Evolutionary conservation across 2,888 invertebrate genomes (phyloP).

Genomic region (Acanthococcus lagerstroemiae): DNA sequence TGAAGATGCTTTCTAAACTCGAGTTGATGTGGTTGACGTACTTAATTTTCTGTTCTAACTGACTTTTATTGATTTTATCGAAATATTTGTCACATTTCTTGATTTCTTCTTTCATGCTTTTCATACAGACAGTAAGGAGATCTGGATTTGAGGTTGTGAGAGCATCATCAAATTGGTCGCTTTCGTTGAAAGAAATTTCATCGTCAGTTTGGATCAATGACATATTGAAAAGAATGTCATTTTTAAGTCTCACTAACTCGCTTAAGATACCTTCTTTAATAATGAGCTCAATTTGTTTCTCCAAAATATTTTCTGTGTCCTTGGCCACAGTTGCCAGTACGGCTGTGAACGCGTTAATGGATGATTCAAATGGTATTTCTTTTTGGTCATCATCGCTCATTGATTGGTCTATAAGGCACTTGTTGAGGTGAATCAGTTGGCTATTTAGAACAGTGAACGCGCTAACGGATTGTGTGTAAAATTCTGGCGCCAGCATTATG

Average conservation of each 20-base stretch:
- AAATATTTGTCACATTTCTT: conserved; percentile 16
- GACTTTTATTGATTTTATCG: conserved; percentile 1
- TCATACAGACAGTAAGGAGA: not conserved
- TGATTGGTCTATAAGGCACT: conserved; percentile 32
- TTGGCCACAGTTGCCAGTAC: not conserved
- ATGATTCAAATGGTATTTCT: conserved; percentile 32
- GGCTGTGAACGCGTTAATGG: conserved; percentile 21
- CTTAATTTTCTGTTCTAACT: not conserved
- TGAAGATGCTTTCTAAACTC: conserved; percentile 15
- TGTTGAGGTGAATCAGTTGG: conserved; percentile 32
- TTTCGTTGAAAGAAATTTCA: conserved; percentile 17
- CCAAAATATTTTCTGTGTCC: not conserved
- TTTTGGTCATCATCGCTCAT: conserved; percentile 32
- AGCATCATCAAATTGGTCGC: conserved; percentile 16
- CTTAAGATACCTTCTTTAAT: conserved; percentile 3
- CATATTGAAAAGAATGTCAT: conserved; percentile 21
- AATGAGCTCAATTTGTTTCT: not conserved
- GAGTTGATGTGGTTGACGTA: not conserved
- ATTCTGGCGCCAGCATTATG: not conserved
- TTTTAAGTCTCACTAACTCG: conserved; percentile 7
- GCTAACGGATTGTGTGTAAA: conserved; percentile 9
- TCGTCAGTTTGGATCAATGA: conserved; percentile 19
- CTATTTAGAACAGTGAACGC: conserved; percentile 21
- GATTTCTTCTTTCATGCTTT: conserved; percentile 17
- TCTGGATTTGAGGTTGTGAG: not conserved